A percentile compares a stretch with the other conserved stretches of the same genome.
Evolutionary conservation across 2,113 vertebrate species (phyloP).

Genomic region (Chlamydotis undulata): DNA sequence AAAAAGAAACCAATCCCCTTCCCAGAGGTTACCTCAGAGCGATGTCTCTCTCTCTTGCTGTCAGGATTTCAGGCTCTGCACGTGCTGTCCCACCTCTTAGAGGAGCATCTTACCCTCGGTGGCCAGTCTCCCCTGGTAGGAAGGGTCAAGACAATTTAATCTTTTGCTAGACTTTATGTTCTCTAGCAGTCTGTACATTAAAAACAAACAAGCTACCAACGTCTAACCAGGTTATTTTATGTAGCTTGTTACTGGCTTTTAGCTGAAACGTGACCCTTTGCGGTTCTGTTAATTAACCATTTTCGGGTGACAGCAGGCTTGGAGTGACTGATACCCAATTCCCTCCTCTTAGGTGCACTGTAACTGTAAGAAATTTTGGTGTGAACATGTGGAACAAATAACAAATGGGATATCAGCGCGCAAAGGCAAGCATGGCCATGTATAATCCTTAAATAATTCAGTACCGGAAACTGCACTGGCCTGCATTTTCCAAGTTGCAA

Average conservation of each 20-base stretch:
- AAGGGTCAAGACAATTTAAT: neutral
- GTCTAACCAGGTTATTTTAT: neutral
- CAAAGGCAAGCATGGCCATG: neutral
- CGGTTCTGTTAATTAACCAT: neutral
- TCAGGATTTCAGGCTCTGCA: neutral
- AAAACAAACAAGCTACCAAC: neutral
- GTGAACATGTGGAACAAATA: neutral
- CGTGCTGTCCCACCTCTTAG: neutral
- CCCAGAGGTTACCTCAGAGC: neutral
- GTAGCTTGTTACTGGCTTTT: neutral
- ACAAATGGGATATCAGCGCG: neutral
- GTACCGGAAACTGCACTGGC: neutral
- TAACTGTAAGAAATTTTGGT: neutral
- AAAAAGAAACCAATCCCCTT: neutral
- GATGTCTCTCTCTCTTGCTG: neutral
- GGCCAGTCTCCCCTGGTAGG: neutral
- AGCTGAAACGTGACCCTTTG: neutral
- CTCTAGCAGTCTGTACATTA: neutral
- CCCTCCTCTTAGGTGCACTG: neutral
- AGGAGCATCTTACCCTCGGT: neutral
- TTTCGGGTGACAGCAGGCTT: neutral
- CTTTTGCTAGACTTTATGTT: neutral
- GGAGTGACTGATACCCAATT: neutral
- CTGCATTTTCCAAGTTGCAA: neutral
- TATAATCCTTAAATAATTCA: neutral